phyloP scores from a whole-genome alignment of 2,888 invertebrate species.

The Exocentrus adspersus region DNA sequence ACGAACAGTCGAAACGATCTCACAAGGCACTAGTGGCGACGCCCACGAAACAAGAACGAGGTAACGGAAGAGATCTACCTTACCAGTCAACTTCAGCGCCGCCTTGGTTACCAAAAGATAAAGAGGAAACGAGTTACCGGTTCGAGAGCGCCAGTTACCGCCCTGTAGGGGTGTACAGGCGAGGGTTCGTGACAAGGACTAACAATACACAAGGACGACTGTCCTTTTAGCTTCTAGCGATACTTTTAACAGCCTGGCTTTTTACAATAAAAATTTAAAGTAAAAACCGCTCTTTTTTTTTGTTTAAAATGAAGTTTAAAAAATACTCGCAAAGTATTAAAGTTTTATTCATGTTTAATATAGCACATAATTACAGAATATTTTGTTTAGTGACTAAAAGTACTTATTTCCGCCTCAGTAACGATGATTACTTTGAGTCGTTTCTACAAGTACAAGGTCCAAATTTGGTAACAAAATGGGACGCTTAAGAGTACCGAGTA shows the following conservation, averaged over 20 bases:
- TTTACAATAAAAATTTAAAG: not conserved
- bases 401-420: conserved; percentile 27
- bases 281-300: too few relatives aligned
- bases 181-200: conserved; percentile 56
- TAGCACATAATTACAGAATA: conserved; percentile 56
- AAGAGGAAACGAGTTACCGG: conserved; percentile 6
- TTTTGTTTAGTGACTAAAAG: conserved; percentile 48
- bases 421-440: conserved; percentile 31
- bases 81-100: too few relatives aligned
- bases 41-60: too few relatives aligned
- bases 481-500: conserved; percentile 21
- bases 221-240: not conserved
- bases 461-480: conserved; percentile 41
- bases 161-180: conserved; percentile 47
- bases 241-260: not conserved
- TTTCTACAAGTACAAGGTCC: conserved; percentile 44
- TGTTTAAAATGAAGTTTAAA: too few relatives aligned
- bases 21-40: too few relatives aligned
- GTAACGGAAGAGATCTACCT: too few relatives aligned
- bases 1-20: conserved; percentile 39
- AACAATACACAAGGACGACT: conserved; percentile 51
- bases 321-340: conserved; percentile 26
- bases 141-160: conserved; percentile 5
- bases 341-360: conserved; percentile 53
- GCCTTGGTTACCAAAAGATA: too few relatives aligned